A percentile compares a stretch with the other conserved stretches of the same genome.
These are phyloP conservation scores for Larimichthys polyactis DNA, from an alignment of 2,113 vertebrate genomes.

Conservation along the genomic window DNA sequence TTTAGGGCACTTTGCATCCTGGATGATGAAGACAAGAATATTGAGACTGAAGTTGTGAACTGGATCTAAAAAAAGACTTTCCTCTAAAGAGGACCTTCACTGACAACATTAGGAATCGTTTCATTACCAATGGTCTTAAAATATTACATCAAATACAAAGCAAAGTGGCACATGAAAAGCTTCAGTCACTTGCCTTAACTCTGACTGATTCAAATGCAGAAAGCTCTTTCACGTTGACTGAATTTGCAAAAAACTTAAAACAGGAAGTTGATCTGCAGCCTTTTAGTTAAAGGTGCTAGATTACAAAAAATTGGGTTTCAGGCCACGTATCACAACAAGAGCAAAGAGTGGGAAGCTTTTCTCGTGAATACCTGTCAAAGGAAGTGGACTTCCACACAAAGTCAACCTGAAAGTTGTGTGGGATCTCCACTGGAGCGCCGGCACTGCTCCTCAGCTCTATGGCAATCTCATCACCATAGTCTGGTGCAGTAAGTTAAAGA, in stretches of 20 bases:
- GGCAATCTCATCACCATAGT: constrained; percentile 97
- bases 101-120: background rate
- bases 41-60: background rate
- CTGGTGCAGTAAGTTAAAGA: constrained; percentile 86
- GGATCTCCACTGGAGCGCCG: constrained; percentile 93
- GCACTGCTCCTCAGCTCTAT: constrained; percentile 96
- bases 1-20: constrained; percentile 97
- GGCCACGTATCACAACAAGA: background rate
- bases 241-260: background rate
- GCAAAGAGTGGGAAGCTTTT: background rate
- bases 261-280: background rate
- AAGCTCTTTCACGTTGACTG: background rate
- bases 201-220: background rate
- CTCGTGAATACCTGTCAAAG: constrained; percentile 89
- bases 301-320: background rate
- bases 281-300: background rate
- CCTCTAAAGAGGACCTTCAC: background rate
- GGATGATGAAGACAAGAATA: constrained; percentile 19
- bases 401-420: constrained; percentile 97
- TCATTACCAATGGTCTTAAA: background rate
- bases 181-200: background rate
- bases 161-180: background rate
- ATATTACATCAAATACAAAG: too few species aligned
- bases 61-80: background rate
- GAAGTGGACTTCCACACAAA: constrained; percentile 98